phyloP scores from a whole-genome alignment of 2,113 vertebrate genomes.

The Festucalex cinctus region DNA sequence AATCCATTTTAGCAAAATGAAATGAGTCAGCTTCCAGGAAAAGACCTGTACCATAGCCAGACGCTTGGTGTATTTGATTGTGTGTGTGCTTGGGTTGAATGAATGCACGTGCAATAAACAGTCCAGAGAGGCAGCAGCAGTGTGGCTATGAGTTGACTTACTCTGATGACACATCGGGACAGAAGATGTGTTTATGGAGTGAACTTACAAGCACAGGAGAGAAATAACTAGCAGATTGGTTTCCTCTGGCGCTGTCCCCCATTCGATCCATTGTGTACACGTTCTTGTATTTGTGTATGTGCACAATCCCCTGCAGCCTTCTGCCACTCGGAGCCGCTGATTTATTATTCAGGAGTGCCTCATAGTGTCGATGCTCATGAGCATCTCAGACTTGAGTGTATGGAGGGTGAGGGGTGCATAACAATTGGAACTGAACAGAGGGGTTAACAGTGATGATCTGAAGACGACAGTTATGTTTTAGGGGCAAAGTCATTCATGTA shows the following conservation, averaged over 20 bases:
- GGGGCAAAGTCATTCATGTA: background rate
- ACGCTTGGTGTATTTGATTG: conserved; percentile 11
- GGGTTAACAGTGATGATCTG: background rate
- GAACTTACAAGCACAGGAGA: conserved; percentile 23
- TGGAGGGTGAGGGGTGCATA: background rate
- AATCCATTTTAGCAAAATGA: conserved; percentile 58
- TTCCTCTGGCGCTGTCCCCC: conserved; percentile 56
- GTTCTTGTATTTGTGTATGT: conserved; percentile 34
- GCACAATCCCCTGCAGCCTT: conserved; percentile 59
- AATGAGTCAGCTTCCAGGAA: conserved; percentile 68
- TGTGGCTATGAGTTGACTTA: conserved; percentile 10
- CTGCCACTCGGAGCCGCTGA: conserved; percentile 44
- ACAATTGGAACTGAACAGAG: conserved; percentile 2
- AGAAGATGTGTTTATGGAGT: conserved; percentile 6
- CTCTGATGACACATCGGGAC: background rate
- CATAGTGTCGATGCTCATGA: conserved; percentile 40
- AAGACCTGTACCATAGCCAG: conserved; percentile 38
- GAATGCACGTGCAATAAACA: conserved; percentile 38
- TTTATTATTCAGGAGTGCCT: conserved; percentile 65
- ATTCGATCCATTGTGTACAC: conserved; percentile 39
- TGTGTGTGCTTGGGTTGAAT: conserved; percentile 25
- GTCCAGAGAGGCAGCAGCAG: conserved; percentile 20
- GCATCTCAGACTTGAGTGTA: conserved; percentile 25
- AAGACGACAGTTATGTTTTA: background rate
- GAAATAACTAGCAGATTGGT: conserved; percentile 54